These are phyloP conservation scores for Synergus japonicus DNA, from an alignment of 2,888 invertebrate species.

Conservation along the genomic window DNA sequence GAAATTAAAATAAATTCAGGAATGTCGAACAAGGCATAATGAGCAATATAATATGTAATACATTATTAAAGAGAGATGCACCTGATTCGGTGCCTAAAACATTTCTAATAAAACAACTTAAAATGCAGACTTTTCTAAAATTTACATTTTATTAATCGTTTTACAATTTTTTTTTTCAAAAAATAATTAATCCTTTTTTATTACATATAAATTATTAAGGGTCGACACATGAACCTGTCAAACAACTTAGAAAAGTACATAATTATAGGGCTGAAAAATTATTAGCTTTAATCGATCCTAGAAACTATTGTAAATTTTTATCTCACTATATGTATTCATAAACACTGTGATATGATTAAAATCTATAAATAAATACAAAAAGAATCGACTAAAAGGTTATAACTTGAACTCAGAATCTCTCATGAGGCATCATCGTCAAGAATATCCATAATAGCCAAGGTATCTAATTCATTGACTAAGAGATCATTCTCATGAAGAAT, in stretches of 20 bases:
- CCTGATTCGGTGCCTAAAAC: not conserved
- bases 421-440: not conserved
- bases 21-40: not conserved
- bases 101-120: too few relatives aligned
- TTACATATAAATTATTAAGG: too few relatives aligned
- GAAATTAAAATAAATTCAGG: not conserved
- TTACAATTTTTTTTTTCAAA: too few relatives aligned
- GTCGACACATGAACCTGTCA: too few relatives aligned
- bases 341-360: not conserved
- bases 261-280: not conserved
- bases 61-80: not conserved
- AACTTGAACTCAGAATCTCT: not conserved
- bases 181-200: too few relatives aligned
- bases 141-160: too few relatives aligned
- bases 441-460: slow-evolving; percentile 5
- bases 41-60: not conserved
- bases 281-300: not conserved
- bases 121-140: too few relatives aligned
- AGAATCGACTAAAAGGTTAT: not conserved
- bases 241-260: too few relatives aligned
- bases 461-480: slow-evolving; percentile 21
- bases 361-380: not conserved
- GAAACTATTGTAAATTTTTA: not conserved
- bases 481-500: slow-evolving; percentile 64
- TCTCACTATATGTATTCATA: not conserved